Base-by-base conservation (phyloP, 2,113 vertebrate genomes). In the Rhynchopsitta pachyrhyncha region DNA sequence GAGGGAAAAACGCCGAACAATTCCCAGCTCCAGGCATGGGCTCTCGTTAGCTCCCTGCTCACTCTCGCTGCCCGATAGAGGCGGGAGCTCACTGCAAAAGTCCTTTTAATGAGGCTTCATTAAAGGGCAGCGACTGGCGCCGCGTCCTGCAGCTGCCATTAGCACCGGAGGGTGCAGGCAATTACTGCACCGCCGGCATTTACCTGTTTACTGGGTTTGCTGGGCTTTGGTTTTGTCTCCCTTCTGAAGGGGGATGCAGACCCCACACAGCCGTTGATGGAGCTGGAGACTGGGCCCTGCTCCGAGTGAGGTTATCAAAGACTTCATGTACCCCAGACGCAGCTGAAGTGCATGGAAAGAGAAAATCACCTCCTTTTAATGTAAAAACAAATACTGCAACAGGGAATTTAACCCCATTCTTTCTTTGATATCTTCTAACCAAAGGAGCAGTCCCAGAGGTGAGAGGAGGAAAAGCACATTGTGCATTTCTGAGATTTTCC, bases 21-120 rank as follows among this genome's bases (percentile, higher is more conserved):
- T n/a, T 89, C 76, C 81, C 37, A 90, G 0, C 8, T 23, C 57
- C 15, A 13, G 8, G 8, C 2, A 22, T 16, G 37, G 19, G 22
- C 24, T 71, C 52, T 10, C 4, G 4, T 44, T 31, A 62, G 10
- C 62, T 14, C n/a, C 2, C 2, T 53, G 63, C 8, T 68, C 27
- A 1, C 31, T 63, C 17, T 53, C 1, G 0, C 50, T 33, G 27
- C 31, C n/a, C 28, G 64, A 6, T 42, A 16, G 1, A 55, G 2
- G 55, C 18, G 19, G 60, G 63, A 42, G 17, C 44, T 19, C 47
- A 24, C 15, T 1, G 3, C 37, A 17, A 15, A 83, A 78, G 33
- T 59, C n/a, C 31, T 25, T 24, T 92, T 95, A 88, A 89, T 10
- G n/a, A 93, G 69, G 35, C 37, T 78, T 91, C 82, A 96, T 92